Percentiles rank a stretch among this genome's conserved stretches.
phyloP scores from a whole-genome alignment of 92 coral and sea anemone species.

The Epizoanthus illoricatus region DNA sequence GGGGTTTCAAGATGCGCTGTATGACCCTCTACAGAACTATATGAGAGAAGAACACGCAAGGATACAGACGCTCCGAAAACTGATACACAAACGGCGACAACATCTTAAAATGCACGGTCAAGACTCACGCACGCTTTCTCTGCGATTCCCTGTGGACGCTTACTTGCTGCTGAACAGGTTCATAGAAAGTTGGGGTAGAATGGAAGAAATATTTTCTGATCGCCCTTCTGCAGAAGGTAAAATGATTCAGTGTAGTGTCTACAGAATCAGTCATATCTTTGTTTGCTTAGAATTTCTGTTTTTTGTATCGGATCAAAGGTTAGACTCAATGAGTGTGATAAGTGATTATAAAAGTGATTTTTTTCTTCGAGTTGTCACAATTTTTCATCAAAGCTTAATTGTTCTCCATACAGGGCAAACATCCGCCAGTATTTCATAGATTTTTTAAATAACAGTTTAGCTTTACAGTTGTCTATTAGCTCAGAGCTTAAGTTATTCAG shows the following conservation, averaged over 20 bases:
- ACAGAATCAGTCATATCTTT: background rate
- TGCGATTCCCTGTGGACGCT: background rate
- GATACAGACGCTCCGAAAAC: conserved; percentile 1
- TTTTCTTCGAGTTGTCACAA: too few species aligned
- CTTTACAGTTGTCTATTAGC: too few species aligned
- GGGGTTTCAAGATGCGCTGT: background rate
- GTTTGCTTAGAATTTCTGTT: too few species aligned
- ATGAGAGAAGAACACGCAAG: background rate
- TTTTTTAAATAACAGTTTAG: too few species aligned
- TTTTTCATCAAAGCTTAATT: too few species aligned
- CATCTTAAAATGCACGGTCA: background rate
- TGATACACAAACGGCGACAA: background rate
- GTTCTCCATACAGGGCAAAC: too few species aligned
- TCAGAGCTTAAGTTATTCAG: too few species aligned
- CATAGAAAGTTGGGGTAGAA: background rate
- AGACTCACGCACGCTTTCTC: background rate
- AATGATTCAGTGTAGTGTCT: background rate
- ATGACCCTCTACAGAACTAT: background rate
- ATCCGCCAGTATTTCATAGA: too few species aligned
- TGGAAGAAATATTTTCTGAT: background rate
- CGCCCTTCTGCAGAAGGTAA: conserved; percentile 1
- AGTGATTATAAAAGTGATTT: too few species aligned
- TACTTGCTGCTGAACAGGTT: background rate
- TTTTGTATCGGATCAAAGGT: too few species aligned
- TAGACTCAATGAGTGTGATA: too few species aligned